Percentiles rank a stretch among this genome's conserved stretches.
Conservation (phyloP, 2,888 invertebrate species). For the Tetragnatha montana region DNA sequence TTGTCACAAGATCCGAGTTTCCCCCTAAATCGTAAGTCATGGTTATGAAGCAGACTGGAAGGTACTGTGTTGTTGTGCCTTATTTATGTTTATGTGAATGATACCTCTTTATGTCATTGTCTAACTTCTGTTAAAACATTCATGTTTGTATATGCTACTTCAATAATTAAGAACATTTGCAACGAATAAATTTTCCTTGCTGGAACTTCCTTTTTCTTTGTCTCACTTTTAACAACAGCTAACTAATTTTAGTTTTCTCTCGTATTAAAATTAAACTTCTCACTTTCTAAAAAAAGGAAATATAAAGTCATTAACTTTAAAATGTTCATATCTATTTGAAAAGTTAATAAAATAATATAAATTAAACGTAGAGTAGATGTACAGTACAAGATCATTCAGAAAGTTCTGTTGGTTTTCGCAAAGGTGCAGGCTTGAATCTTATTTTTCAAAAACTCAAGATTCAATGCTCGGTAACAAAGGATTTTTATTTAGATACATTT, state of each 20-base stretch:
- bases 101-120: constrained; percentile 69
- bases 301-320: too few relatives aligned
- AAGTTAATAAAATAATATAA: too few relatives aligned
- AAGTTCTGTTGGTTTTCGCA: too few relatives aligned
- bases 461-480: too few relatives aligned
- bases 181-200: constrained; percentile 71
- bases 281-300: too few relatives aligned
- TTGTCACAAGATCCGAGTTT: constrained; percentile 67
- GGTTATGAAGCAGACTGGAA: constrained; percentile 67
- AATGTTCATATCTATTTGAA: too few relatives aligned
- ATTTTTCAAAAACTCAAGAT: too few relatives aligned
- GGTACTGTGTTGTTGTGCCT: constrained; percentile 70
- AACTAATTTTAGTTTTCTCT: not conserved
- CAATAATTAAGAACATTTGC: constrained; percentile 69
- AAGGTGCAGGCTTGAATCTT: too few relatives aligned
- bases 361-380: too few relatives aligned
- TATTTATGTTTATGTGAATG: constrained; percentile 70
- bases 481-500: too few relatives aligned
- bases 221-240: not conserved
- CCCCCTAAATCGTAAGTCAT: constrained; percentile 52
- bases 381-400: too few relatives aligned
- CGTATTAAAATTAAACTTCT: too few relatives aligned
- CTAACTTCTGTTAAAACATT: constrained; percentile 66
- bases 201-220: constrained; percentile 45
- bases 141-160: constrained; percentile 71